Conservation (phyloP, 2,797 vertebrate genomes). For the Microctenopoma lineatum region DNA sequence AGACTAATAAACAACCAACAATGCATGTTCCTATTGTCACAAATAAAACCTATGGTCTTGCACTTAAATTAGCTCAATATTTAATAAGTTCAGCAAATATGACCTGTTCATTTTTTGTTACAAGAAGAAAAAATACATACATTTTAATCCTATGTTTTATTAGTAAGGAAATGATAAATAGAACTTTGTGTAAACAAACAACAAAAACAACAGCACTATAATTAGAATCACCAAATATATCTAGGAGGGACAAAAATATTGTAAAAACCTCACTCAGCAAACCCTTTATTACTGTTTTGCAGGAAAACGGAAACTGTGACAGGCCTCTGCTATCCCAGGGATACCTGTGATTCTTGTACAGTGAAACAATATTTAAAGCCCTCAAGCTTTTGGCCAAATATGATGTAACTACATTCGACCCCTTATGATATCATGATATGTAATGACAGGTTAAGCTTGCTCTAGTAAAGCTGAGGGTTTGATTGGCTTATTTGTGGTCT, state of each 20-base stretch:
- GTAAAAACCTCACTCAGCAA: slow-evolving; percentile 27
- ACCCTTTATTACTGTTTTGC: slow-evolving; percentile 48
- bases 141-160: no score
- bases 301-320: slow-evolving; percentile 53
- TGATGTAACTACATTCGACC: slow-evolving; percentile 53
- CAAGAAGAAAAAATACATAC: no score
- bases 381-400: slow-evolving; percentile 42
- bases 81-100: no score
- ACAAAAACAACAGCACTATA: no score
- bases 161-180: no score
- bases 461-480: slow-evolving; percentile 49
- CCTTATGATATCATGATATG: slow-evolving; percentile 53
- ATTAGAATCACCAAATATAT: background rate
- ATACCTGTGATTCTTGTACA: slow-evolving; percentile 23
- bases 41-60: no score
- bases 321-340: slow-evolving; percentile 15
- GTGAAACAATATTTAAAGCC: slow-evolving; percentile 17
- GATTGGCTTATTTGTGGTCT: slow-evolving; percentile 65
- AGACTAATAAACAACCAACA: background rate
- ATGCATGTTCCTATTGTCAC: no score
- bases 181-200: no score
- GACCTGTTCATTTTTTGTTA: no score
- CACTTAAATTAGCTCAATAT: no score
- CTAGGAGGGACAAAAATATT: slow-evolving; percentile 23
- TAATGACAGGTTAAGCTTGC: slow-evolving; percentile 52